Evolutionary conservation across 2,797 vertebrate genomes (phyloP).

Genomic region (Poecilia gillii): DNA sequence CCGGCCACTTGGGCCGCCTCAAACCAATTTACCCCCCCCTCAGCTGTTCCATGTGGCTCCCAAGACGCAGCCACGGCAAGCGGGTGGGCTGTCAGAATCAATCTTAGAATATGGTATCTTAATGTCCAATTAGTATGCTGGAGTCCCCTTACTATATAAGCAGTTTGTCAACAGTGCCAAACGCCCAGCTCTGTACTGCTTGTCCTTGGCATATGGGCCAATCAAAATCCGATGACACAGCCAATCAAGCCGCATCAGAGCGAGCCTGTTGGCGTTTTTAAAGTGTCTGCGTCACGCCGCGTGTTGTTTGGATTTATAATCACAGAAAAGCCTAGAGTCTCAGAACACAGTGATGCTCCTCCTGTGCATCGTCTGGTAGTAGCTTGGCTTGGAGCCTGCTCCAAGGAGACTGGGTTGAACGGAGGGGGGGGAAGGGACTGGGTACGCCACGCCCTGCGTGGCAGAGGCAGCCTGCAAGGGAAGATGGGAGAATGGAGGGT

Average conservation of each 20-base stretch:
- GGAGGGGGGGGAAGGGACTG: conserved; percentile 19
- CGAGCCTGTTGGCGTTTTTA: conserved; percentile 42
- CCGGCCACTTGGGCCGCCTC: conserved; percentile 9
- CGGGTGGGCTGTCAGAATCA: conserved; percentile 49
- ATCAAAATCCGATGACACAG: conserved; percentile 66
- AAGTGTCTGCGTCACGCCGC: conserved; percentile 52
- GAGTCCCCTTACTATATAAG: conserved; percentile 62
- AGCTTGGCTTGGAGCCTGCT: conserved; percentile 53
- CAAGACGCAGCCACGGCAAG: conserved; percentile 29
- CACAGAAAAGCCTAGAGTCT: conserved; percentile 59
- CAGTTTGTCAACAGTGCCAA: conserved; percentile 65
- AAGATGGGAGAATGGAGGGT: not conserved
- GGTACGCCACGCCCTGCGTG: conserved; percentile 12
- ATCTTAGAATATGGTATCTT: conserved; percentile 45
- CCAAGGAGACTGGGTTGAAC: conserved; percentile 27
- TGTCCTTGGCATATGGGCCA: conserved; percentile 70
- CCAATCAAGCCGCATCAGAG: conserved; percentile 60
- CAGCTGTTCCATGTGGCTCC: conserved; percentile 17
- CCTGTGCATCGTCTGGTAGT: conserved; percentile 65
- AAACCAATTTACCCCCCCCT: not conserved
- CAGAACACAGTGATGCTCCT: conserved; percentile 64
- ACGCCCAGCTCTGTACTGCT: conserved; percentile 28
- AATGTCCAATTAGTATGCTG: conserved; percentile 67
- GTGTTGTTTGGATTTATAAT: conserved; percentile 64
- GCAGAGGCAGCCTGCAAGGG: conserved; percentile 23